Conservation (phyloP, 2,113 vertebrate genomes). For the Sander lucioperca region DNA sequence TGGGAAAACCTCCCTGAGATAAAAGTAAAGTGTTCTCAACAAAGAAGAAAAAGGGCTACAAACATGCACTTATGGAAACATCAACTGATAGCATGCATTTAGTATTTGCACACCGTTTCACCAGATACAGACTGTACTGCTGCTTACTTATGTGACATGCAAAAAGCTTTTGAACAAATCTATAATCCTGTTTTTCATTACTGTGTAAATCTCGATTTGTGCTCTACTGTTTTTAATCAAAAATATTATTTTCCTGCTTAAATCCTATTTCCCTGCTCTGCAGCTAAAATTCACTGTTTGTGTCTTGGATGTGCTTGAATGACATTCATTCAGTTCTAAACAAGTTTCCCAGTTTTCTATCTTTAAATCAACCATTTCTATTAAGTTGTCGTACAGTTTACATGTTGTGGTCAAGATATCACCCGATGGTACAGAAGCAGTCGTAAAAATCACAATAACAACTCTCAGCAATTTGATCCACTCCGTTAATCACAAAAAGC, state of each 20-base stretch:
- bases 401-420: slow-evolving; percentile 26
- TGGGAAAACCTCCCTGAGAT: slow-evolving; percentile 12
- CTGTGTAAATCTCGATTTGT: slow-evolving; percentile 71
- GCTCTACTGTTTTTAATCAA: slow-evolving; percentile 70
- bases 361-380: slow-evolving; percentile 41
- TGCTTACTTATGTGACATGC: slow-evolving; percentile 47
- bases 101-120: slow-evolving; percentile 42
- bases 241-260: slow-evolving; percentile 45
- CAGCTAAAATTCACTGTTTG: slow-evolving; percentile 36
- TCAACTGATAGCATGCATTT: slow-evolving; percentile 3
- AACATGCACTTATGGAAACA: slow-evolving; percentile 24
- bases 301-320: slow-evolving; percentile 31
- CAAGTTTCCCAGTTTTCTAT: slow-evolving; percentile 40
- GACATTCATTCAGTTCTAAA: slow-evolving; percentile 32
- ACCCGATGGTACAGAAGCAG: slow-evolving; percentile 24
- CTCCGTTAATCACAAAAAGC: slow-evolving; percentile 37
- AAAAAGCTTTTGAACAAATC: slow-evolving; percentile 61
- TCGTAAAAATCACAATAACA: slow-evolving; percentile 15
- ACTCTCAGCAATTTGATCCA: slow-evolving; percentile 26
- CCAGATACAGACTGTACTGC: slow-evolving; percentile 33
- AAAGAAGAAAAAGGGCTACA: background rate
- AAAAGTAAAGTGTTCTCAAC: slow-evolving; percentile 9
- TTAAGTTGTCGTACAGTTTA: slow-evolving; percentile 32
- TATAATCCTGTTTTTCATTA: slow-evolving; percentile 78
- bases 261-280: slow-evolving; percentile 68